phyloP scores from a whole-genome alignment of 2,797 vertebrate genomes.

The Sebastolobus altivelis region DNA sequence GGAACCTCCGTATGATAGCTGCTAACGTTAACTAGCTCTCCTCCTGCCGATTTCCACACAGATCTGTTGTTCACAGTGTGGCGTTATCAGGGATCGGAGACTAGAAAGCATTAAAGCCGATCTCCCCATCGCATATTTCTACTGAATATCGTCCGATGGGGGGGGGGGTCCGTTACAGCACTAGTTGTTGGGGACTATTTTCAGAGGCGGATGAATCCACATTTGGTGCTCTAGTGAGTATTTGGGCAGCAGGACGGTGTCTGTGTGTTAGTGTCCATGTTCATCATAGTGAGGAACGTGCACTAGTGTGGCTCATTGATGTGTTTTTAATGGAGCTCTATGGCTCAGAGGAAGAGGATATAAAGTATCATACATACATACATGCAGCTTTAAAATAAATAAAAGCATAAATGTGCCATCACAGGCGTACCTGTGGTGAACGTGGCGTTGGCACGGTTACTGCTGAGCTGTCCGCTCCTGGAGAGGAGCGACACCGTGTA shows the following conservation, averaged over 20 bases:
- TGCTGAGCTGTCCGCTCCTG: constrained; percentile 83
- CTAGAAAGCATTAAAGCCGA: neutral
- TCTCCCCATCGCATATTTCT: too few relatives aligned
- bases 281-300: neutral
- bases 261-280: too few relatives aligned
- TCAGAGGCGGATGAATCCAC: neutral
- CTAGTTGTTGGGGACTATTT: neutral
- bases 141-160: too few relatives aligned
- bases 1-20: too few relatives aligned
- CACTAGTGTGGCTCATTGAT: neutral
- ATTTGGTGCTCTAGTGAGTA: neutral
- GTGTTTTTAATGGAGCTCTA: too few relatives aligned
- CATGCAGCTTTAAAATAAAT: neutral
- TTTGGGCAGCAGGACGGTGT: too few relatives aligned
- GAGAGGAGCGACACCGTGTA: constrained; percentile 90
- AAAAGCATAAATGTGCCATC: neutral
- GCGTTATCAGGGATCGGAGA: neutral
- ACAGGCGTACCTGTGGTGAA: constrained; percentile 90
- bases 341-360: too few relatives aligned
- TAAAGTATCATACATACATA: too few relatives aligned
- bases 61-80: neutral
- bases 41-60: neutral
- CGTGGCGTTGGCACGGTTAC: constrained; percentile 83
- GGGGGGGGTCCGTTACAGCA: neutral
- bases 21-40: neutral